A percentile compares a stretch with the other conserved stretches of the same genome.
Conservation (phyloP, 2,888 invertebrate species). For the Polydrusus cervinus region DNA sequence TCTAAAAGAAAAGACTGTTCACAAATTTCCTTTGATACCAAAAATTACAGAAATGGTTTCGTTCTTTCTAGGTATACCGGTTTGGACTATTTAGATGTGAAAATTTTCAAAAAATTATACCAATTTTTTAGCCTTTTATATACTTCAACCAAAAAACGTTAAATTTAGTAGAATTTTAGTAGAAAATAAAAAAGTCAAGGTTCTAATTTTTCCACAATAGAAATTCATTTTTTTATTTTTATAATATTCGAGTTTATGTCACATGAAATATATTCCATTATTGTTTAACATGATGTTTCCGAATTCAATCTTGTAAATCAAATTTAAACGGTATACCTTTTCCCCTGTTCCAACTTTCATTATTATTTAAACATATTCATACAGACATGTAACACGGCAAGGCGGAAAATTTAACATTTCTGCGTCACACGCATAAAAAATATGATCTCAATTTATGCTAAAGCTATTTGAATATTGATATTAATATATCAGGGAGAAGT, state of each 20-base stretch:
- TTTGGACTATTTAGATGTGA: too few relatives aligned
- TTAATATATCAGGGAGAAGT: slow-evolving; percentile 24
- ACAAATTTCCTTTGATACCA: too few relatives aligned
- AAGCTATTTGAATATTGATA: slow-evolving; percentile 42
- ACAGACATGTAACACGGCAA: slow-evolving; percentile 38
- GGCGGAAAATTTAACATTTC: slow-evolving; percentile 39
- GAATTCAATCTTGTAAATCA: slow-evolving; percentile 33
- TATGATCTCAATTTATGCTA: slow-evolving; percentile 35
- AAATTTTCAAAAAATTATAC: too few relatives aligned
- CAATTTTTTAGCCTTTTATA: too few relatives aligned
- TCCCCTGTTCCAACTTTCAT: slow-evolving; percentile 29
- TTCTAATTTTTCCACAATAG: background rate
- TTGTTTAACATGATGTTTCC: slow-evolving; percentile 26
- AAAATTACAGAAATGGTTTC: too few relatives aligned
- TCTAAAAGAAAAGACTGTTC: too few relatives aligned
- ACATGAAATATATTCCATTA: slow-evolving; percentile 16
- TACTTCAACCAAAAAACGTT: too few relatives aligned
- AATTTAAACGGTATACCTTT: slow-evolving; percentile 33
- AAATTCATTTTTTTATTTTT: slow-evolving; percentile 7
- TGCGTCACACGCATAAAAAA: slow-evolving; percentile 35
- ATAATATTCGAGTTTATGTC: slow-evolving; percentile 11
- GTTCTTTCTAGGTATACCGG: too few relatives aligned
- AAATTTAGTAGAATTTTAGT: too few relatives aligned
- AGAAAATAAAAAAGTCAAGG: too few relatives aligned
- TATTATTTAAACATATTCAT: slow-evolving; percentile 46